Base-by-base conservation (phyloP, 2,113 vertebrate species). In the Pygoscelis adeliae region DNA sequence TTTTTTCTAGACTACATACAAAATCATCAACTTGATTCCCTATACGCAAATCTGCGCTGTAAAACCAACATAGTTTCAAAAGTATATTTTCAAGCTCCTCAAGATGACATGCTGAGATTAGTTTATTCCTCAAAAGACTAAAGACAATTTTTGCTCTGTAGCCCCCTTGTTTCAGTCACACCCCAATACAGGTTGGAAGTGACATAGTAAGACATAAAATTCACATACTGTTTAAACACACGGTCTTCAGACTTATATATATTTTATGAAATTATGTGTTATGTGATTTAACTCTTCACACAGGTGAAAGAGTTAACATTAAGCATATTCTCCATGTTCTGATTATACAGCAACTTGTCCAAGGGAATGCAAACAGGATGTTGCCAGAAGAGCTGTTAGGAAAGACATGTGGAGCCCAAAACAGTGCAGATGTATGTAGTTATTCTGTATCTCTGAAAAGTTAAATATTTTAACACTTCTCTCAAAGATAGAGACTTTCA, bases 241-340 rank as follows among this genome's bases (percentile, higher is more conserved):
- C 0, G 0, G 9, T 17, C 32, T 69, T 69, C 34, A 82, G 36
- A 58, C 22, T 65, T 34, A 30, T 0, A 40, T 2, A 2, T 25
- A 34, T 30, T 73, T 77, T 30, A 69, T 17, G 17, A 44, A 70
- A 85, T 58, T 50, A 13, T 2, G 6, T 4, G 10, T 42, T n/a
- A 8, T 5, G 20, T 20, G 55, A 79, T 71, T 70, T 29, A 70
- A 78, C 18, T 77, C 58, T 46, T 80, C 49, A 36, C 29, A 50
- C 2, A 7, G 19, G 38, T 44, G 29, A 38, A 25, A 53, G 34
- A 69, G n/a, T 40, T 59, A 59, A 78, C 34, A 53, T 32, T 10
- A 34, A 78, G 55, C 30, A 42, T n/a, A 50, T 65, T 49, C 67
- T 65, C n/a, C 62, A 77, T 2, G 0, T 72, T 61, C 44, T 8